Evolutionary conservation across 2,797 vertebrate genomes (phyloP), one percentile per base, ranked within the genome.

Genomic region (Cuniculus paca): DNA sequence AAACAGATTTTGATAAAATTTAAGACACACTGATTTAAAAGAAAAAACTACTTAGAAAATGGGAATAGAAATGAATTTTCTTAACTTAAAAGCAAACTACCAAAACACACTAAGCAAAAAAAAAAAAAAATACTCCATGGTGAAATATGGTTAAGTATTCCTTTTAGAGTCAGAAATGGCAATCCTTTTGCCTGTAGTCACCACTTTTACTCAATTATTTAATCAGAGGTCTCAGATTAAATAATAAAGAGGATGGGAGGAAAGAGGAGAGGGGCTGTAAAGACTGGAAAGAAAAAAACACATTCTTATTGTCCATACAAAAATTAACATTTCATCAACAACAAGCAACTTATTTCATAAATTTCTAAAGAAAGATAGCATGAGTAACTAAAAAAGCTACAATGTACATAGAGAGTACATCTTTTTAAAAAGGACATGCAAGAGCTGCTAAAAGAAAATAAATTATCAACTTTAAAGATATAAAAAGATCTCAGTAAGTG

Each of bases 61-160:
- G 75, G 26, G 12, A 88, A 68, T 28, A 56, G 20, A 88, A 78
- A 82, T 79, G 13, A 88, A 89, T 83, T 74, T 84, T 45, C n/a
- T 95, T 75, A 88, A 93, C 12, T 88, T 74, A 92, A 83, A 79
- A 93, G 13, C 36, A 72, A 83, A 56, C 12, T 70, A 90, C 13
- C 72, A 82, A 90, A 89, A 75, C 90, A 26, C 36, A 88, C 0
- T 65, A 45, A 24, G 24, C 3, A 39, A 8, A 12, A 20, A 56
- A 20, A 56, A 56, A 72, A 81, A 75, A 88, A 86, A 80, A 39
- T 28, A 85, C 20, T 72, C 50, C 39, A 63, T 36, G 8, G n/a
- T 91, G 34, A 95, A 91, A 94, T 95, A 93, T 0, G 79, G 34
- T 24, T 9, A 77, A 83, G 8, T 28, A 91, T 61, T 75, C 72